Conservation (phyloP, 2,888 invertebrate genomes). For the Abrostola tripartita region DNA sequence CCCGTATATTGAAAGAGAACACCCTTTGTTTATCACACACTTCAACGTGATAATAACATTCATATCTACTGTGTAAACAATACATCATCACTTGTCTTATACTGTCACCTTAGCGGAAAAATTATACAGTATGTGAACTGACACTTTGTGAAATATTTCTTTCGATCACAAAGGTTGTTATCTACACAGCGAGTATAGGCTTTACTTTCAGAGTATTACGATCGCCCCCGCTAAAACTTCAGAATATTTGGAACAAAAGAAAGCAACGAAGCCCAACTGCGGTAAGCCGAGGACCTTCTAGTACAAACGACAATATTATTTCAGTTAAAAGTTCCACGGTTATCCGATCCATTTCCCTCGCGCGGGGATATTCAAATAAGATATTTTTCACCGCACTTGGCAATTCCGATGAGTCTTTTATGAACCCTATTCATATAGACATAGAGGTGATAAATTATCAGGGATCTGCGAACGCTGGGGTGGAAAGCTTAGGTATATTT, state of each 20-base stretch:
- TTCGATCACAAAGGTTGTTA: not conserved
- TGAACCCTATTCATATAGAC: constrained; percentile 66
- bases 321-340: constrained; percentile 80
- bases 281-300: constrained; percentile 58
- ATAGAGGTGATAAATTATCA: constrained; percentile 65
- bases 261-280: constrained; percentile 45
- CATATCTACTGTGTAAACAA: no score
- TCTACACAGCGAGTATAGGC: not conserved
- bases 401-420: constrained; percentile 65
- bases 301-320: constrained; percentile 79
- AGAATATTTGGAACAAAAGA: constrained; percentile 43
- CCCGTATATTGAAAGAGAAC: no score
- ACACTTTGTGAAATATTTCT: not conserved
- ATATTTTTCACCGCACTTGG: constrained; percentile 70
- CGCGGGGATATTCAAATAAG: constrained; percentile 78
- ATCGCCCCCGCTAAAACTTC: constrained; percentile 13
- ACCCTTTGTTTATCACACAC: no score
- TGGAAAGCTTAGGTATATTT: constrained; percentile 57
- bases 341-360: constrained; percentile 76
- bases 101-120: not conserved
- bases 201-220: not conserved
- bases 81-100: no score
- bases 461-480: constrained; percentile 55
- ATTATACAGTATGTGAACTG: not conserved
- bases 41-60: no score